Evolutionary conservation across 2,797 vertebrate species (phyloP).

Genomic region (Tenualosa thibaudeaui): DNA sequence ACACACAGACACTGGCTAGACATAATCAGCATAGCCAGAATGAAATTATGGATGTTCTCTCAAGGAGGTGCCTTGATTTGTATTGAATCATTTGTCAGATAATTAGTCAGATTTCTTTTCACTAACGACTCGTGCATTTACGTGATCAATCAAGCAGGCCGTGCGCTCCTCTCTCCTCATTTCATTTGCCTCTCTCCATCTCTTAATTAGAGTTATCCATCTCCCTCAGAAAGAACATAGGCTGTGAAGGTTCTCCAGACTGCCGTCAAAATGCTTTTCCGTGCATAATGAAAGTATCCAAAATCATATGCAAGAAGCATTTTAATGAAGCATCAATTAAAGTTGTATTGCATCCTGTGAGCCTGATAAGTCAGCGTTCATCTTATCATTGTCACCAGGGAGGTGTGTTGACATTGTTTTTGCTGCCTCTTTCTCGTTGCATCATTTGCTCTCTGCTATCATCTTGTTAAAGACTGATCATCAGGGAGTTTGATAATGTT

Average conservation of each 20-base stretch:
- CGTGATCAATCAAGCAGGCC: constrained; percentile 42
- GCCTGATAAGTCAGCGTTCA: background rate
- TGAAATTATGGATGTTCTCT: constrained; percentile 31
- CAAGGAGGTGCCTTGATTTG: constrained; percentile 34
- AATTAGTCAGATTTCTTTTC: constrained; percentile 45
- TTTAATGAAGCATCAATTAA: constrained; percentile 32
- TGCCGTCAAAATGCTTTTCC: constrained; percentile 16
- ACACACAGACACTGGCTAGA: background rate
- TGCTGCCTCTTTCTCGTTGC: background rate
- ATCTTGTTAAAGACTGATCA: background rate
- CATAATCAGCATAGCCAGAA: constrained; percentile 36
- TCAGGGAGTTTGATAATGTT: background rate
- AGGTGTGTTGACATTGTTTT: background rate
- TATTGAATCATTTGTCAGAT: constrained; percentile 37
- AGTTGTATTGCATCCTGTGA: background rate
- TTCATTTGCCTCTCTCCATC: constrained; percentile 49
- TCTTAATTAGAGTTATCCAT: constrained; percentile 56
- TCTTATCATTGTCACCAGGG: background rate
- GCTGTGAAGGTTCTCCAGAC: constrained; percentile 33
- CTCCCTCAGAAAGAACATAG: constrained; percentile 44
- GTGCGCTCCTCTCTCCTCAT: constrained; percentile 36
- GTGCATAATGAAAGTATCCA: constrained; percentile 42
- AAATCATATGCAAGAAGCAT: constrained; percentile 33
- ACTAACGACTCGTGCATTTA: constrained; percentile 6
- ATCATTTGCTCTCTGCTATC: background rate